Conservation (phyloP, 30 jellyfish, hydroid and myxozoan genomes). For the Hydractinia symbiolongicarpus region DNA sequence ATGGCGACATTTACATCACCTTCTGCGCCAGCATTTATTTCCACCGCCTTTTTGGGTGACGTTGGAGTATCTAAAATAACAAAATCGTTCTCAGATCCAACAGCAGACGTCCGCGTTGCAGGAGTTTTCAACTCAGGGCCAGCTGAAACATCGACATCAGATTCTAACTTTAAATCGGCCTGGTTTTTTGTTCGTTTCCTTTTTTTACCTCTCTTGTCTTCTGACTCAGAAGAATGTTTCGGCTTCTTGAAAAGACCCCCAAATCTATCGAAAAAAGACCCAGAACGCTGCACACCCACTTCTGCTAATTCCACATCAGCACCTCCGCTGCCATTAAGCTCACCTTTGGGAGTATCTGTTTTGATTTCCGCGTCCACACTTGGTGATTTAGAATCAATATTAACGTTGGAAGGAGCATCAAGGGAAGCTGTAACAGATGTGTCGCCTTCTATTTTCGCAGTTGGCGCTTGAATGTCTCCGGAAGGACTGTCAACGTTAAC, state of each 20-base stretch:
- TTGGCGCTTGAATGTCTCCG: conserved; percentile 13
- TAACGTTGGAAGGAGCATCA: no score
- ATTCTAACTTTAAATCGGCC: background rate
- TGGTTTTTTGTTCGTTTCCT: conserved; percentile 1
- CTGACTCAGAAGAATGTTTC: background rate
- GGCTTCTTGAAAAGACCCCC: background rate
- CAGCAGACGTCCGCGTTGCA: background rate
- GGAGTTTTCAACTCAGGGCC: background rate
- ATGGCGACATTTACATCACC: conserved; percentile 8
- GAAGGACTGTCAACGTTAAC: conserved; percentile 4
- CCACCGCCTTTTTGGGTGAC: conserved; percentile 6
- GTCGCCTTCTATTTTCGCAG: no score
- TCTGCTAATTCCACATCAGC: conserved; percentile 1
- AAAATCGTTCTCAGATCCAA: conserved; percentile 17
- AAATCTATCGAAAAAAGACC: conserved; percentile 14
- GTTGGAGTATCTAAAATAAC: conserved; percentile 28
- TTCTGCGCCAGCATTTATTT: background rate
- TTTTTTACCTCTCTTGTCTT: conserved; percentile 11
- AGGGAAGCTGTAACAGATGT: no score
- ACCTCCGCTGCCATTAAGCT: background rate
- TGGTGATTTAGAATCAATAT: background rate
- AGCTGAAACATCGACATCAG: background rate
- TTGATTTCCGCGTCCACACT: background rate
- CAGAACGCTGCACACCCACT: conserved; percentile 1
- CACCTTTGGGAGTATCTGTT: background rate